Evolutionary conservation across 2,888 invertebrate species (phyloP).

Genomic region (Noctua fimbriata): DNA sequence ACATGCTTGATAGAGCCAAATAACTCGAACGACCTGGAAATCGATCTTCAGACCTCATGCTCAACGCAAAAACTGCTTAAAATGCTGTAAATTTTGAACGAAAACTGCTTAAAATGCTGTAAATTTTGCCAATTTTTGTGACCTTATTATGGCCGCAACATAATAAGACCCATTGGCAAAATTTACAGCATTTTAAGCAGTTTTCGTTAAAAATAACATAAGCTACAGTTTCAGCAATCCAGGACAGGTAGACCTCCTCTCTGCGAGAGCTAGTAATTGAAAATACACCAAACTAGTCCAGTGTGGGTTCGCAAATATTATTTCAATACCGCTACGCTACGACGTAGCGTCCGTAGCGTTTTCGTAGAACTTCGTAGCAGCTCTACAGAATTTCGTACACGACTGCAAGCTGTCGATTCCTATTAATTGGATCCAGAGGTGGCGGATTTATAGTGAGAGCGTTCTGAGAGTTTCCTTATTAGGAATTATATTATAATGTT

Average conservation of each 20-base stretch:
- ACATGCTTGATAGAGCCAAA: neutral
- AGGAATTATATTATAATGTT: neutral
- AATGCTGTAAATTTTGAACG: no score
- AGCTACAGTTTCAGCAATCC: neutral
- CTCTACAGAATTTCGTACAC: slow-evolving; percentile 32
- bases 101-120: no score
- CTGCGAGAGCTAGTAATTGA: neutral
- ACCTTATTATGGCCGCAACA: no score
- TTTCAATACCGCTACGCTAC: slow-evolving; percentile 1
- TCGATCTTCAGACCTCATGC: neutral
- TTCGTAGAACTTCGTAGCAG: slow-evolving; percentile 38
- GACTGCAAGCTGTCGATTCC: slow-evolving; percentile 10
- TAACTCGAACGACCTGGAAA: neutral
- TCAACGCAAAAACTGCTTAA: no score
- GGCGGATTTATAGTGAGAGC: slow-evolving; percentile 3
- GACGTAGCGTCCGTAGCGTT: slow-evolving; percentile 25
- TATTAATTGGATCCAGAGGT: slow-evolving; percentile 29
- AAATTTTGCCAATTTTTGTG: no score
- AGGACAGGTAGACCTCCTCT: neutral
- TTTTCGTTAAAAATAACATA: neutral
- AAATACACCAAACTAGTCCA: neutral
- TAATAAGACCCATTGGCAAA: no score
- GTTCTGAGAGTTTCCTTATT: slow-evolving; percentile 1
- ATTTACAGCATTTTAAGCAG: neutral
- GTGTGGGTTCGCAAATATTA: neutral